Evolutionary conservation across 2,113 vertebrate species (phyloP), one percentile per base, ranked within the genome.

Genomic region (Opisthocomus hoazin): DNA sequence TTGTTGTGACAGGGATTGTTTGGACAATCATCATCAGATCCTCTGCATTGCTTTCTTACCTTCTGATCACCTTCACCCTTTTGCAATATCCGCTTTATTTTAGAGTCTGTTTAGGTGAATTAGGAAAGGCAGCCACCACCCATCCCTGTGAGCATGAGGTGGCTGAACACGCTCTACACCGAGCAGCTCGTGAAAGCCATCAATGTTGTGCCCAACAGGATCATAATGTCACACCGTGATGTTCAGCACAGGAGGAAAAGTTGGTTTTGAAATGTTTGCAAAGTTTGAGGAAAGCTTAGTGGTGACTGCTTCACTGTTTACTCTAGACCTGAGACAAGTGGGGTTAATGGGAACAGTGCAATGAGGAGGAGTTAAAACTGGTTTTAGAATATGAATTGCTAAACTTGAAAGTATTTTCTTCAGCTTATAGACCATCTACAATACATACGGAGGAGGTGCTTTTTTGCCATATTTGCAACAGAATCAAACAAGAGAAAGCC

Each of bases 101-200:
- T 6, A 57, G 34, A 85, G 36, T 27, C 34, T 46, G 36, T 56
- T 82, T 43, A 89, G 58, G 27, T 57, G 37, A 89, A 48, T 69
- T 73, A 64, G 50, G 34, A 73, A 83, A 80, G 34, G 45, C 53
- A 71, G 63, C 73, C 34, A 36, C 6, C 6, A 61, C 20, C 7
- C 17, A 58, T 3, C 3, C 34, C 46, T 1, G 0, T 22, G 5
- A 84, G 12, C 57, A 60, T 27, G 75, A 64, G 15, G 23, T 29
- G n/a, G 51, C 15, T 48, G 68, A 81, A 57, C 22, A 68, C 53
- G 39, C 16, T 57, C 41, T 66, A 43, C 41, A 45, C 3, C 58
- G 21, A 71, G 48, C 12, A 79, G 15, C 45, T 18, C 1, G 1
- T 13, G 26, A 78, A 70, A 84, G 12, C 26, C 3, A 2, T 24